Evolutionary conservation across 2,797 vertebrate genomes (phyloP).

Genomic region (Cichlasoma orientale): DNA sequence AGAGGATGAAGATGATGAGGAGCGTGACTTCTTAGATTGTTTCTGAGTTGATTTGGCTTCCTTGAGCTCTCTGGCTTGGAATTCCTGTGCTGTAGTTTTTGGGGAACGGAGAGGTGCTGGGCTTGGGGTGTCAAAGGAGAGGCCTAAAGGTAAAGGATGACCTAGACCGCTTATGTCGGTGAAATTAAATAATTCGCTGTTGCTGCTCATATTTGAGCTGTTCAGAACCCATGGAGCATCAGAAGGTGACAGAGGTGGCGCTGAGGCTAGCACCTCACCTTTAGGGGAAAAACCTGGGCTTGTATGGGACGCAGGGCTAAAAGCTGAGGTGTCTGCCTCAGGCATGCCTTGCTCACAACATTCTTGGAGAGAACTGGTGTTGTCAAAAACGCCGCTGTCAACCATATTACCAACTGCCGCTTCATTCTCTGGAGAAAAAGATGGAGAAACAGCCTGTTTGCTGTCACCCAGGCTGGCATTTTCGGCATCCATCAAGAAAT

Average conservation of each 20-base stretch:
- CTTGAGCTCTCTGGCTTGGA: slow-evolving; percentile 59
- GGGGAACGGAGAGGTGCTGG: slow-evolving; percentile 75
- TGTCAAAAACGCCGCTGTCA: slow-evolving; percentile 66
- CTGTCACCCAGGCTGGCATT: slow-evolving; percentile 43
- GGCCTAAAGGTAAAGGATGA: slow-evolving; percentile 42
- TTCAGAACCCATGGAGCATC: slow-evolving; percentile 75
- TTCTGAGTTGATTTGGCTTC: slow-evolving; percentile 61
- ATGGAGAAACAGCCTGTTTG: slow-evolving; percentile 40
- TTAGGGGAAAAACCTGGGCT: slow-evolving; percentile 18
- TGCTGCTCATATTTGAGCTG: slow-evolving; percentile 63
- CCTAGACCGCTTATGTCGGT: slow-evolving; percentile 27
- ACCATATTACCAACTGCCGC: slow-evolving; percentile 27
- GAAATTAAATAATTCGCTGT: slow-evolving; percentile 65
- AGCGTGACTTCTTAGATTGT: slow-evolving; percentile 61
- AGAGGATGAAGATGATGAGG: slow-evolving; percentile 71
- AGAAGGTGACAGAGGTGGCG: slow-evolving; percentile 76
- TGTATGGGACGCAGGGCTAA: slow-evolving; percentile 52
- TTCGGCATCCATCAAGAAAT: slow-evolving; percentile 65
- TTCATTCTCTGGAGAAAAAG: slow-evolving; percentile 41
- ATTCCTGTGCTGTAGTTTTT: slow-evolving; percentile 73
- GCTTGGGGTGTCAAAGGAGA: slow-evolving; percentile 64
- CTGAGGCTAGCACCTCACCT: slow-evolving; percentile 68
- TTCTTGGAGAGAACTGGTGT: slow-evolving; percentile 43
- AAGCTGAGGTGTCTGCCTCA: slow-evolving; percentile 57
- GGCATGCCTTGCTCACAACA: slow-evolving; percentile 20